Evolutionary conservation across 2,113 vertebrate species (phyloP).

Genomic region (Stigmatopora argus): DNA sequence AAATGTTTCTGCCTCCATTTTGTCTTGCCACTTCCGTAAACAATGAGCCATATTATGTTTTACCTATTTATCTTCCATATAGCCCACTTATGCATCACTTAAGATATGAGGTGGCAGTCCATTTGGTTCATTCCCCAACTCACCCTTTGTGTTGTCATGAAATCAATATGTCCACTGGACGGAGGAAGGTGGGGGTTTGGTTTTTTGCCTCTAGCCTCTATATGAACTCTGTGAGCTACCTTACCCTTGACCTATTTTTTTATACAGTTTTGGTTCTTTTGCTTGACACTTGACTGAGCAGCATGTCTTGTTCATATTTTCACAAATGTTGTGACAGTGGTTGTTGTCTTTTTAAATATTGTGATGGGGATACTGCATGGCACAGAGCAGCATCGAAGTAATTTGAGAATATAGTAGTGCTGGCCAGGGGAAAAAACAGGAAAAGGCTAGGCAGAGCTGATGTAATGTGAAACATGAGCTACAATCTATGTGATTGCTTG

Average conservation of each 20-base stretch:
- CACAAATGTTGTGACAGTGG: background rate
- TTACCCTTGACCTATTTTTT: constrained; percentile 2
- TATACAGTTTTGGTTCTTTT: background rate
- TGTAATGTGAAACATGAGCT: constrained; percentile 73
- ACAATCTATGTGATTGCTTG: constrained; percentile 48
- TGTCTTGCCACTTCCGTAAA: background rate
- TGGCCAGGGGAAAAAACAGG: constrained; percentile 21
- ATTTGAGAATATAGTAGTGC: constrained; percentile 36
- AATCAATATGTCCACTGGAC: constrained; percentile 40
- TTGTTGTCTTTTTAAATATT: background rate
- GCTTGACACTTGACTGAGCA: background rate
- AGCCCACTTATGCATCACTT: constrained; percentile 13
- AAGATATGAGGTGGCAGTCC: constrained; percentile 17
- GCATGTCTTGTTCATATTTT: background rate
- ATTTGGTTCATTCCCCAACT: constrained; percentile 38
- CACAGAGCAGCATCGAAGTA: constrained; percentile 30
- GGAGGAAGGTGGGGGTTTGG: constrained; percentile 9
- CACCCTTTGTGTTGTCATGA: constrained; percentile 26
- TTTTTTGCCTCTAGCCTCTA: constrained; percentile 39
- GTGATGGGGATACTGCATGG: background rate
- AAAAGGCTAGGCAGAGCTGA: constrained; percentile 46
- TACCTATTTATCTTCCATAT: background rate
- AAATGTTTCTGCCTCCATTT: constrained; percentile 13
- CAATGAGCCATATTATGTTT: background rate
- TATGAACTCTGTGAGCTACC: constrained; percentile 43